Evolutionary conservation across 2,113 vertebrate genomes (phyloP), one percentile per base, ranked within the genome.

Genomic region (Malurus elegans): DNA sequence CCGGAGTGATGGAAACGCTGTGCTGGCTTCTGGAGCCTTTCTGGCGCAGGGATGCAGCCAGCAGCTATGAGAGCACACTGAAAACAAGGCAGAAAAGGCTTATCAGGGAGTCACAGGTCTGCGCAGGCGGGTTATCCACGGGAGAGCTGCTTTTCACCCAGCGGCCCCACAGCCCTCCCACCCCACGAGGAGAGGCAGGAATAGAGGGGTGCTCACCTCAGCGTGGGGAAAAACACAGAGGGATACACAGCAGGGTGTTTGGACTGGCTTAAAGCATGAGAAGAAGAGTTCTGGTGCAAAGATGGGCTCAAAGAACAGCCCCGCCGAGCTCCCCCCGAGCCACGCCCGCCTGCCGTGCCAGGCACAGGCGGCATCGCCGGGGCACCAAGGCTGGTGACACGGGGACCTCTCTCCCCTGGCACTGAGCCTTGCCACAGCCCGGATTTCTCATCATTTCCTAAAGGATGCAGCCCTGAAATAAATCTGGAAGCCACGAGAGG

Each of bases 191-290:
- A 66, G n/a, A 29, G 1, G 34, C 24, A 31, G 40, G 4, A 47
- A 4, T 2, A 34, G 51, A 32, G 42, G 4, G 14, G 24, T 5
- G 26, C 15, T 32, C 34, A 19, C 2, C 40, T 16, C 60, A 7
- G 32, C 0, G 0, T 8, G 26, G 40, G 50, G 50, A 6, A 31
- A 47, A 64, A 1, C 38, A 18, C 28, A 8, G 21, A 32, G 29
- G 0, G 1, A 8, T 0, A 3, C 38, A 69, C 19, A 23, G 28
- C 3, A 2, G 19, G 8, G 62, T 0, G 4, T 6, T 53, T 5
- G 5, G 15, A 2, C 24, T 51, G n/a, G 6, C 4, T 32, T 3
- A 2, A 48, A 10, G 5, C 4, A 29, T 1, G 0, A 16, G 26
- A 6, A 1, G 14, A 6, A 45, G 7, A 45, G 6, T 24, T 23